Base-by-base conservation (phyloP, 2,797 vertebrate species). In the Propithecus perrieri region DNA sequence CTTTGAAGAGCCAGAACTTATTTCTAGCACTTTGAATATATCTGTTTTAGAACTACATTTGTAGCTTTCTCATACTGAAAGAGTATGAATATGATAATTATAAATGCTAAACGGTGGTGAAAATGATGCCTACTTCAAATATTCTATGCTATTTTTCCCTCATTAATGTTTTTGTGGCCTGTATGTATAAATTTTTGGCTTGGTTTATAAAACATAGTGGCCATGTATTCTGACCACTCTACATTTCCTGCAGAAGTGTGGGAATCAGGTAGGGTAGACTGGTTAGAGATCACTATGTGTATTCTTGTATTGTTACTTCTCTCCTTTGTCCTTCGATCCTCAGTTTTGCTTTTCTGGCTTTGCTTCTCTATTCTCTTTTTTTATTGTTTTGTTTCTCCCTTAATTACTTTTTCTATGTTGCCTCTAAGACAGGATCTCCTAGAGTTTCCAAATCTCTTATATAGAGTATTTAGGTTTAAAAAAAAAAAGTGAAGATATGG, bases 1-100 rank as follows among this genome's bases (percentile, higher is more conserved):
- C 86, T 86, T 96, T 76, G 53, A 96, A 91, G 57, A 76, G 15
- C 59, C 46, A 89, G 57, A 91, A 75, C 91, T 91, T 89, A 93
- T 86, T 88, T 85, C 80, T 83, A 85, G 48, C 72, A 79, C 41
- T 83, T 89, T 46, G 15, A 17, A n/a, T 71, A 4, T 59, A 71
- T 92, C 28, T 87, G 4, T 90, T 96, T 91, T 95, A 69, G 38
- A 81, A 38, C 69, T 86, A 22, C 26, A 50, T 69, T 89, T 94
- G 43, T 33, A 91, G 15, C 28, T 79, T 33, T 67, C 80, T 78
- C 67, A 61, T 71, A 72, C 0, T 61, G 18, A 83, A 63, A 67
- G n/a, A 86, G 7, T 69, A 78, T 86, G 43, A 6, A 46, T 74
- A 24, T 83, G 18, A 67, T 57, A 69, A 72, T 83, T 83, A 57